These are phyloP conservation scores for Bettongia penicillata DNA, from an alignment of 2,113 vertebrate genomes.

Conservation along the genomic window DNA sequence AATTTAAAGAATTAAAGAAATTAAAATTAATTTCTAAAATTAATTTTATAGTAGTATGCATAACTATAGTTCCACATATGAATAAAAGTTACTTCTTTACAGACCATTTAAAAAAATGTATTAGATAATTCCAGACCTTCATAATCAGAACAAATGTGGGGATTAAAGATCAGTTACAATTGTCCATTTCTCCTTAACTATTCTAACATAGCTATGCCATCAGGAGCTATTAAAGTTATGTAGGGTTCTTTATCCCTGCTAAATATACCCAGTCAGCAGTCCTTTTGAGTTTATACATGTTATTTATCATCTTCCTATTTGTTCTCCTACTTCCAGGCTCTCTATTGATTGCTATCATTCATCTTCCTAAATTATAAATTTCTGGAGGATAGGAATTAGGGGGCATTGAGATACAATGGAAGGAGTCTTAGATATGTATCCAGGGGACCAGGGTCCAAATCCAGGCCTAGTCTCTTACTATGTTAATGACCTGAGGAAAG, in stretches of 20 bases:
- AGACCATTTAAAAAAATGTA: not conserved
- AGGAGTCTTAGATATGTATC: not conserved
- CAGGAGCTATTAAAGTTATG: not conserved
- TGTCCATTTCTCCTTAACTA: not conserved
- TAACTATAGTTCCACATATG: not conserved
- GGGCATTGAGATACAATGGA: not conserved
- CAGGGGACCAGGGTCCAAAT: not conserved
- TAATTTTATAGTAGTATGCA: not conserved
- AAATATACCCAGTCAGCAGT: not conserved
- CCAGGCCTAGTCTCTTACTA: not conserved
- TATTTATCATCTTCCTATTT: not conserved
- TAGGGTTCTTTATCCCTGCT: not conserved
- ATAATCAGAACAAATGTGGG: not conserved
- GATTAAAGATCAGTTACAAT: not conserved
- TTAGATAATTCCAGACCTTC: not conserved
- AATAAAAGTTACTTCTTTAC: not conserved
- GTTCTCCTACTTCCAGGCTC: not conserved
- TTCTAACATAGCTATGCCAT: not conserved
- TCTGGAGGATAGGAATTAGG: not conserved
- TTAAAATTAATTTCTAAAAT: not conserved
- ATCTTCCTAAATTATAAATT: not conserved
- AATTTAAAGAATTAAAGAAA: too few species aligned
- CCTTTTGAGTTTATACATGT: not conserved
- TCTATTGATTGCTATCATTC: not conserved
- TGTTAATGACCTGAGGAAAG: not conserved